These are phyloP conservation scores for Papilio xuthus DNA, from an alignment of 1,140 invertebrate genomes.

Conservation along the genomic window DNA sequence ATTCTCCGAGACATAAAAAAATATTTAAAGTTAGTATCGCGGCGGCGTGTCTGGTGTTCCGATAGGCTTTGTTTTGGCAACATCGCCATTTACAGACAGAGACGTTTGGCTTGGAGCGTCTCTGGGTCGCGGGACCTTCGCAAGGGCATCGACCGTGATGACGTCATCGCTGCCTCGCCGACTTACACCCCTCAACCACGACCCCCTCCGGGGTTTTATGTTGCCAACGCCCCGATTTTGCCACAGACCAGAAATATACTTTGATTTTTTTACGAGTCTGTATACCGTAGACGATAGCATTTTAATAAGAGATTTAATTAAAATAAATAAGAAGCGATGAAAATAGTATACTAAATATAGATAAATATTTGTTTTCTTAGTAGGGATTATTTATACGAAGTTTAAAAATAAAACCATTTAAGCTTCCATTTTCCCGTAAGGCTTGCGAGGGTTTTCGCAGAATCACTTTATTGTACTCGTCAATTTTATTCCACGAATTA, in stretches of 20 bases:
- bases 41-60: conserved; percentile 23
- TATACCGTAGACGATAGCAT: too few species aligned
- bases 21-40: too few species aligned
- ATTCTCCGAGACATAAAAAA: neutral
- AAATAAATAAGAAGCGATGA: too few species aligned
- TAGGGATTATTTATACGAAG: neutral
- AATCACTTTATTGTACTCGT: neutral
- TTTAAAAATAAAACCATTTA: neutral
- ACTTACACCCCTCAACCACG: neutral
- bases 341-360: too few species aligned
- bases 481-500: neutral
- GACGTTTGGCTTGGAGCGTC: conserved; percentile 18
- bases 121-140: conserved; percentile 38
- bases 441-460: neutral
- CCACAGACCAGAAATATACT: neutral
- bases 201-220: neutral
- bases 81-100: conserved; percentile 16
- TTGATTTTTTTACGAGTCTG: neutral
- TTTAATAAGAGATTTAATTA: too few species aligned
- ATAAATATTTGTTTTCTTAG: too few species aligned
- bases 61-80: conserved; percentile 28
- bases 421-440: neutral
- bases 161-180: conserved; percentile 33
- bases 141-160: conserved; percentile 40
- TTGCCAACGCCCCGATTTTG: neutral